Percentiles rank a stretch among this genome's conserved stretches.
These are phyloP conservation scores for Arctopsyche grandis DNA, from an alignment of 1,140 invertebrate species.

Conservation along the genomic window DNA sequence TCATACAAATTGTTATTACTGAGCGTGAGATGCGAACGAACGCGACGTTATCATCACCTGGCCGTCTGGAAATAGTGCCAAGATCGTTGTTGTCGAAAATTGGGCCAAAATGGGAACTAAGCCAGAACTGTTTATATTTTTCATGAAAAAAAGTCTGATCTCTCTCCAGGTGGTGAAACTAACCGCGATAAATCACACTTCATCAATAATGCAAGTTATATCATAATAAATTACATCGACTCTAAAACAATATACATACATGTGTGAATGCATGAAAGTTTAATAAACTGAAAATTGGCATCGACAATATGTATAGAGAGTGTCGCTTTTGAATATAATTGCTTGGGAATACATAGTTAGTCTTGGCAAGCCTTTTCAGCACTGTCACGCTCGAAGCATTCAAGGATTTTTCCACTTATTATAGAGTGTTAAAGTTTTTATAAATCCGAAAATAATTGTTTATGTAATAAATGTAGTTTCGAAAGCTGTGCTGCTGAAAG, in stretches of 20 bases:
- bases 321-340: background rate
- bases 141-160: too few relatives aligned
- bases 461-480: background rate
- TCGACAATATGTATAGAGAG: background rate
- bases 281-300: too few relatives aligned
- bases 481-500: too few relatives aligned
- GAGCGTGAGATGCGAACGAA: background rate
- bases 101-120: background rate
- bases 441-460: background rate
- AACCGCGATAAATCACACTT: too few relatives aligned
- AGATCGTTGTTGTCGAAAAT: conserved; percentile 6
- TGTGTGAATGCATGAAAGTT: too few relatives aligned
- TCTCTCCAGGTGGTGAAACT: too few relatives aligned
- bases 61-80: background rate
- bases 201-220: too few relatives aligned
- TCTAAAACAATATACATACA: too few relatives aligned
- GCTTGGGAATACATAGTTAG: background rate
- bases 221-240: too few relatives aligned
- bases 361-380: background rate
- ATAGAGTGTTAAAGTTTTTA: too few relatives aligned
- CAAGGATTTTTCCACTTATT: background rate
- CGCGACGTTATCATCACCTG: background rate
- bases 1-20: too few relatives aligned
- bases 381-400: background rate
- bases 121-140: background rate